Percentiles rank a stretch among this genome's conserved stretches.
phyloP scores from a whole-genome alignment of 2,113 vertebrate genomes.

The Engraulis encrasicolus region DNA sequence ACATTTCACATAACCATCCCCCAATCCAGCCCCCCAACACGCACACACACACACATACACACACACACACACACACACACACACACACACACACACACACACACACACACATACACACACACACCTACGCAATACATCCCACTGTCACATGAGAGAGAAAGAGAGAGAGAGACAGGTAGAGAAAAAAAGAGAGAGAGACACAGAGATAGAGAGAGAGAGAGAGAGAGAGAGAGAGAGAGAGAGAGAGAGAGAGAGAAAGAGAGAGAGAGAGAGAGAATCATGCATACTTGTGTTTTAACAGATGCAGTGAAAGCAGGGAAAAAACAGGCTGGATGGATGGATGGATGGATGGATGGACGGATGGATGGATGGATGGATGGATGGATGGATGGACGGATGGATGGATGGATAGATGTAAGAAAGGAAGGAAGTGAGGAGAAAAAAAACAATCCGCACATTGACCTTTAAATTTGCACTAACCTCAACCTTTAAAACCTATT shows the following conservation, averaged over 20 bases:
- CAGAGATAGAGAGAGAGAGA: neutral
- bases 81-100: neutral
- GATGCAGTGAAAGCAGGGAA: neutral
- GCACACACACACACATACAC: neutral
- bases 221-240: neutral
- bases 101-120: neutral
- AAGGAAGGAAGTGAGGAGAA: neutral
- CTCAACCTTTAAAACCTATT: constrained; percentile 64
- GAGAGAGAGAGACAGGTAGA: neutral
- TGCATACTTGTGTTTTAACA: neutral
- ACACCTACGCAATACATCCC: too few relatives aligned
- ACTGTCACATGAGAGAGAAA: neutral
- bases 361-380: too few relatives aligned
- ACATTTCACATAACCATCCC: too few relatives aligned
- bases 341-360: too few relatives aligned
- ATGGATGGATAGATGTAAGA: neutral
- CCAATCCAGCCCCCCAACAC: neutral
- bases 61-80: neutral
- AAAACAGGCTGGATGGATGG: neutral
- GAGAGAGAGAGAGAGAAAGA: neutral
- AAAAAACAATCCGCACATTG: constrained; percentile 19
- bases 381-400: too few relatives aligned
- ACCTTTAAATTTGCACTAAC: constrained; percentile 43
- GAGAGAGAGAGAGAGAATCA: neutral
- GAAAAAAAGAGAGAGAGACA: neutral